phyloP scores from a whole-genome alignment of 2,113 vertebrate species.

The Channa maculata region DNA sequence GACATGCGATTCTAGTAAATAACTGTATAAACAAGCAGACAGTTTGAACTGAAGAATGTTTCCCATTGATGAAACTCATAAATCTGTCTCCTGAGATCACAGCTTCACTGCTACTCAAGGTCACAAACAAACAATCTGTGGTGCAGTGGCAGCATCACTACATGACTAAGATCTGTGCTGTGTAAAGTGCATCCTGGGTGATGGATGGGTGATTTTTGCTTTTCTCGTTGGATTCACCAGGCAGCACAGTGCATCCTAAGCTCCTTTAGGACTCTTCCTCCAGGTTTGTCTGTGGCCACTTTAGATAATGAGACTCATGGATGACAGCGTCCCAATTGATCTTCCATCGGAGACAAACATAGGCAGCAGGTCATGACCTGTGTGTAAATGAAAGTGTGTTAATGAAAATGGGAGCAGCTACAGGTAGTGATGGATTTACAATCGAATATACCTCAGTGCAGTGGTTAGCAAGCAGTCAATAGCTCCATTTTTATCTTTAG shows the following conservation, averaged over 20 bases:
- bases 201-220: conserved; percentile 16
- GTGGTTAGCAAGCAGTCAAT: conserved; percentile 18
- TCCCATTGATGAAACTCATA: too few relatives aligned
- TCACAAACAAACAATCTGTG: conserved; percentile 19
- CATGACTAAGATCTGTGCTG: conserved; percentile 19
- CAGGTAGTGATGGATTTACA: conserved; percentile 45
- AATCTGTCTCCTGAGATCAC: background rate
- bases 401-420: background rate
- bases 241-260: conserved; percentile 28
- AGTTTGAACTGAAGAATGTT: too few relatives aligned
- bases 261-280: conserved; percentile 44
- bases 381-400: conserved; percentile 26
- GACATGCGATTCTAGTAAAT: too few relatives aligned
- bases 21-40: too few relatives aligned
- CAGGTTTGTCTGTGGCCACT: conserved; percentile 52
- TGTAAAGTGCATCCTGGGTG: conserved; percentile 32
- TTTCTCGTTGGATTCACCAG: conserved; percentile 5
- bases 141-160: background rate
- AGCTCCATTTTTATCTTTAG: conserved; percentile 38
- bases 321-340: conserved; percentile 40
- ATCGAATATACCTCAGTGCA: conserved; percentile 44
- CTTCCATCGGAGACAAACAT: conserved; percentile 19
- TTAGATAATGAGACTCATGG: conserved; percentile 69
- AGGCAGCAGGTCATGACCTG: conserved; percentile 49
- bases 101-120: conserved; percentile 29